phyloP scores from a whole-genome alignment of 2,888 invertebrate species.

The Fragum whitleyi region DNA sequence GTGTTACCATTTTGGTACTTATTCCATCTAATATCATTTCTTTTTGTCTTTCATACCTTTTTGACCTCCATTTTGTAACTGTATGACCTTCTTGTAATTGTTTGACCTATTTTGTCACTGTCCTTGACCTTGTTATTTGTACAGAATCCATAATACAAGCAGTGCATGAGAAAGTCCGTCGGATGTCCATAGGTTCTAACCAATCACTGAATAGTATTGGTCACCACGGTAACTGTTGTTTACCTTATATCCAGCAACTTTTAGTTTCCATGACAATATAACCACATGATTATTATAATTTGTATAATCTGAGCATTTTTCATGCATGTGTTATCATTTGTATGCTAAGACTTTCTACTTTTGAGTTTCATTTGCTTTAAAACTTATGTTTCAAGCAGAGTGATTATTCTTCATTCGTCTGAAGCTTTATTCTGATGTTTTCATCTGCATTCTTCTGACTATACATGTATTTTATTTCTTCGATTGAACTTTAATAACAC shows the following conservation, averaged over 20 bases:
- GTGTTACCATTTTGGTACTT: background rate
- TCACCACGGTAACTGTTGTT: constrained; percentile 58
- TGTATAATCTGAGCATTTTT: constrained; percentile 31
- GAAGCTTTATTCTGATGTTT: too few relatives aligned
- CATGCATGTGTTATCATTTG: background rate
- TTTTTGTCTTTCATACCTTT: constrained; percentile 17
- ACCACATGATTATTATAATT: constrained; percentile 30
- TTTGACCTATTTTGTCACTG: constrained; percentile 23
- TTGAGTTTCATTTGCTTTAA: background rate
- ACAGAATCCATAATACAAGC: constrained; percentile 71
- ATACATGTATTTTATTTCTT: too few relatives aligned
- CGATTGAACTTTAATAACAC: too few relatives aligned
- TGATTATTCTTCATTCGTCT: background rate
- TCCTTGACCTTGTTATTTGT: constrained; percentile 49
- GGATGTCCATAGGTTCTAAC: constrained; percentile 71
- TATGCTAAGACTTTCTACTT: background rate
- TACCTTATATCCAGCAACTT: constrained; percentile 31
- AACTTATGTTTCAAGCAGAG: background rate
- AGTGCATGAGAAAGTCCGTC: constrained; percentile 71
- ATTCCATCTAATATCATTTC: background rate
- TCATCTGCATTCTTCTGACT: too few relatives aligned
- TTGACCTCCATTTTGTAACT: constrained; percentile 19
- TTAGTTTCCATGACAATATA: constrained; percentile 46
- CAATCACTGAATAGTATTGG: constrained; percentile 70
- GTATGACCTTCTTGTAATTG: background rate